Evolutionary conservation across 2,888 invertebrate species (phyloP).

Genomic region (Rhogogaster chlorosoma): DNA sequence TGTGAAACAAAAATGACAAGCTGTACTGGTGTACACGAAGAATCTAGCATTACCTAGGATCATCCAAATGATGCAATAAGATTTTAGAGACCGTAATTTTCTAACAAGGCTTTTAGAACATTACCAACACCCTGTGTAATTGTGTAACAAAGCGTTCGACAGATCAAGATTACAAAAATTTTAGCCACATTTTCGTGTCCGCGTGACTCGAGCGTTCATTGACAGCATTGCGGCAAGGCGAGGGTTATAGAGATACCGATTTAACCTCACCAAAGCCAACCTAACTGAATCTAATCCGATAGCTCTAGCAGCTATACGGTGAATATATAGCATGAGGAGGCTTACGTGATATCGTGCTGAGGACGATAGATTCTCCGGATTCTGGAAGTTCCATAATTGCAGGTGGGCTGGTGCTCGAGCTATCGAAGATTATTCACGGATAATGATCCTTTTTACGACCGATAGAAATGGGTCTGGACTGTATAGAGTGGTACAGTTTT

Average conservation of each 20-base stretch:
- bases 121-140: neutral
- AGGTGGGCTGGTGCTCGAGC: neutral
- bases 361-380: constrained; percentile 38
- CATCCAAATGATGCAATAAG: neutral
- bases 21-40: neutral
- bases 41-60: neutral
- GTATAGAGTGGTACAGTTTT: neutral
- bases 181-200: neutral
- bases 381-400: constrained; percentile 37
- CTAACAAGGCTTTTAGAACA: neutral
- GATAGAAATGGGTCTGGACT: neutral
- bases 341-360: constrained; percentile 47
- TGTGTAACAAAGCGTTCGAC: neutral
- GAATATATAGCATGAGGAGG: neutral
- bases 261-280: neutral
- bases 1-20: constrained; percentile 51
- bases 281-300: constrained; percentile 7
- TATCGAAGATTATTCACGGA: neutral
- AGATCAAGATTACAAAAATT: neutral
- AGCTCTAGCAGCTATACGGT: neutral
- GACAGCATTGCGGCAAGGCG: neutral
- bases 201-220: neutral
- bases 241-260: neutral
- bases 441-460: neutral
- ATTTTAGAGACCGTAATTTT: neutral